phyloP scores from a whole-genome alignment of 2,797 vertebrate species.

The Malacoraja senta region DNA sequence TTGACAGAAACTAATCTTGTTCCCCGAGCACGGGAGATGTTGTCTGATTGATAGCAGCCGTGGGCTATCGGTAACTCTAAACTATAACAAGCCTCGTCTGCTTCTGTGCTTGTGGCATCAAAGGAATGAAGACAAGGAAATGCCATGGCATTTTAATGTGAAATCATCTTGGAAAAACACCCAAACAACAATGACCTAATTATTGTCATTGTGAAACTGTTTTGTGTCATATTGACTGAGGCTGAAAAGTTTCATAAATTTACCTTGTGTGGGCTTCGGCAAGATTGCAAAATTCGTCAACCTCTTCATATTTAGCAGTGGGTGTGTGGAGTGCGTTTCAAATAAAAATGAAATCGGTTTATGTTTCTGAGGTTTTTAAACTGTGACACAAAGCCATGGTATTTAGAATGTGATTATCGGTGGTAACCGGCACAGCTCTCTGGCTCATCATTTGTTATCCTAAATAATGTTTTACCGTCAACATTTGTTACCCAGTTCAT shows the following conservation, averaged over 20 bases:
- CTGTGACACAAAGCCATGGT: background rate
- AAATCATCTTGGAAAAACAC: slow-evolving; percentile 38
- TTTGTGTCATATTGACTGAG: slow-evolving; percentile 30
- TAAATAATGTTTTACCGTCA: background rate
- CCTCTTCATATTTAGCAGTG: slow-evolving; percentile 16
- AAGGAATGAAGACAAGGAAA: slow-evolving; percentile 35
- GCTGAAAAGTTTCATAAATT: slow-evolving; percentile 31
- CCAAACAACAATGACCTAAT: slow-evolving; percentile 38
- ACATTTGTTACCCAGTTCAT: background rate
- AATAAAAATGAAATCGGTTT: background rate
- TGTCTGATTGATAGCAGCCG: background rate
- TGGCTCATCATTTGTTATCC: background rate
- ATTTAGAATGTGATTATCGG: background rate
- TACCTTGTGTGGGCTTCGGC: slow-evolving; percentile 9
- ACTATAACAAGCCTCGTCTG: background rate
- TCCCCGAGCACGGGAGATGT: background rate
- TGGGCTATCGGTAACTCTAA: slow-evolving; percentile 14
- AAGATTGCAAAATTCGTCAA: slow-evolving; percentile 8
- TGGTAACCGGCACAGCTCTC: background rate
- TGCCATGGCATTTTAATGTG: slow-evolving; percentile 37
- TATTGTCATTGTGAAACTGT: slow-evolving; percentile 38
- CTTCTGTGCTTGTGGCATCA: slow-evolving; percentile 9
- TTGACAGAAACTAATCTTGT: background rate
- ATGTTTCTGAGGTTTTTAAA: background rate
- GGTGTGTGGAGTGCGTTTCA: background rate